These are phyloP conservation scores for Aquatica leii DNA, from an alignment of 2,888 invertebrate genomes.

Conservation along the genomic window DNA sequence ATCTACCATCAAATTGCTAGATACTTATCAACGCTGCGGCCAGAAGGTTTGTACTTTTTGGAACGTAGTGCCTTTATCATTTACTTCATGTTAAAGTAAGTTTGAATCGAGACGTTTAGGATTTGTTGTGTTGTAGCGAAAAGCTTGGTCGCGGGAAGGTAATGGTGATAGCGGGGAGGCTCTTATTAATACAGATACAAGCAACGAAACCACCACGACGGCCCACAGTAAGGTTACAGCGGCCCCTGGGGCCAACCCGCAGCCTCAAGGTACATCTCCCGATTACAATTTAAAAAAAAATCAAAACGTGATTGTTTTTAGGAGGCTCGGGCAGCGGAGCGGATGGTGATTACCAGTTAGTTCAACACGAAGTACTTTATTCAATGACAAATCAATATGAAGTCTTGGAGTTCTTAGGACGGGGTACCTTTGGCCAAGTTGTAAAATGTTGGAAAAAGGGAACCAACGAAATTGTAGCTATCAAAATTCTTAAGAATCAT, in stretches of 20 bases:
- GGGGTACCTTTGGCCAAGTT: conserved; percentile 99
- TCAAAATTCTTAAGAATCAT: conserved; percentile 99
- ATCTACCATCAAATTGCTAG: conserved; percentile 73
- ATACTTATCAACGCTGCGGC: conserved; percentile 73
- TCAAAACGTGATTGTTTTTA: conserved; percentile 51
- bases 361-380: conserved; percentile 97
- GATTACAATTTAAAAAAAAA: conserved; percentile 28
- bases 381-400: conserved; percentile 95
- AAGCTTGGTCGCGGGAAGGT: conserved; percentile 70
- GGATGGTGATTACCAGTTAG: conserved; percentile 98
- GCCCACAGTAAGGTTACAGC: conserved; percentile 83
- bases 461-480: conserved; percentile 99
- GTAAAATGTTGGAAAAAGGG: conserved; percentile 99
- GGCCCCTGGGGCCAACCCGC: conserved; percentile 78
- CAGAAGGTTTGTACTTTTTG: conserved; percentile 64
- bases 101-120: background rate
- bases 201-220: conserved; percentile 73
- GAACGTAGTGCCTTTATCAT: too few relatives aligned
- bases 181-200: conserved; percentile 58
- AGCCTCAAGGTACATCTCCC: conserved; percentile 63
- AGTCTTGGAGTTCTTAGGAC: conserved; percentile 98
- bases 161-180: conserved; percentile 67
- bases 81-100: too few relatives aligned
- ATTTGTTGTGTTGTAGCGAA: conserved; percentile 62
- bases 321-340: conserved; percentile 83